phyloP scores from a whole-genome alignment of 92 coral and sea anemone species.

The Virgularia gustaviana region DNA sequence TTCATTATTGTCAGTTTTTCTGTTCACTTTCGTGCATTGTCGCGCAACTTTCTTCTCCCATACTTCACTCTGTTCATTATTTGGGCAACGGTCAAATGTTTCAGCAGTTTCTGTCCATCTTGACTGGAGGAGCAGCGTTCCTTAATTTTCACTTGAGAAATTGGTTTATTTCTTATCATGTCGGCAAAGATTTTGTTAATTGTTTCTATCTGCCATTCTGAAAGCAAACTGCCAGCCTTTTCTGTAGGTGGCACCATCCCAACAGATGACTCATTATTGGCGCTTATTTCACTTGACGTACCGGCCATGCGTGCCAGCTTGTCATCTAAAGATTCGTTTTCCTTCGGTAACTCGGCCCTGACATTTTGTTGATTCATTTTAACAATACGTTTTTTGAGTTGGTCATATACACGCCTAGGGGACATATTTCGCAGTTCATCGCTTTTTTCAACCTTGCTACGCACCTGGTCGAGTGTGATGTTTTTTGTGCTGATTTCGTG shows the following conservation, averaged over 20 bases:
- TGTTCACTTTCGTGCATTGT: too few species aligned
- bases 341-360: neutral
- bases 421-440: conserved; percentile 3
- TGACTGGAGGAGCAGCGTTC: neutral
- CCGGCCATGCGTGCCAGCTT: neutral
- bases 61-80: neutral
- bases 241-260: conserved; percentile 11
- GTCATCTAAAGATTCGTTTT: neutral
- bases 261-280: neutral
- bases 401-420: conserved; percentile 12
- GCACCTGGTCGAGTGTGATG: neutral
- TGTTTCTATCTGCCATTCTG: neutral
- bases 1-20: too few species aligned
- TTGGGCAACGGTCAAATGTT: neutral
- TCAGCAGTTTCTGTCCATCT: conserved; percentile 3
- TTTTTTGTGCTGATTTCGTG: neutral
- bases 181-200: neutral
- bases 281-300: neutral
- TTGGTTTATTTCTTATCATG: conserved; percentile 3
- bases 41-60: neutral
- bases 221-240: neutral
- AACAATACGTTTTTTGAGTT: neutral
- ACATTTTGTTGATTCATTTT: too few species aligned
- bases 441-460: neutral
- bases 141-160: neutral